Percentiles rank a stretch among this genome's conserved stretches.
phyloP scores from a whole-genome alignment of 2,113 vertebrate species.

The Dolichotis patagonum region DNA sequence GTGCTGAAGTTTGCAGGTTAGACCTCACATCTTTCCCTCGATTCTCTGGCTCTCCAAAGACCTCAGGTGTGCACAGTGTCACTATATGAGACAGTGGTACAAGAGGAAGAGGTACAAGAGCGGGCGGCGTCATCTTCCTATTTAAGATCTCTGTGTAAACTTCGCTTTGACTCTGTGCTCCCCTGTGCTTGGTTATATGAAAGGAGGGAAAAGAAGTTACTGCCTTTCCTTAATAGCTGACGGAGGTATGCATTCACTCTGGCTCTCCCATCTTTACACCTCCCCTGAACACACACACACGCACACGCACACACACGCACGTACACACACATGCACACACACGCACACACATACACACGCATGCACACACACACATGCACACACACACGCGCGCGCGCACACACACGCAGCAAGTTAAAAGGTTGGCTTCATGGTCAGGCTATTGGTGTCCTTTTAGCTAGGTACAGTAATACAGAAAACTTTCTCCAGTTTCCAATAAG shows the following conservation, averaged over 20 bases:
- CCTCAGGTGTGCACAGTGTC: too few species aligned
- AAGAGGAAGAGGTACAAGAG: not conserved
- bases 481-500: not conserved
- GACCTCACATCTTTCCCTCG: not conserved
- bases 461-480: not conserved
- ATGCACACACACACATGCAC: not conserved
- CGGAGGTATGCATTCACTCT: not conserved
- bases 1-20: not conserved
- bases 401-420: not conserved
- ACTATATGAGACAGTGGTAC: too few species aligned
- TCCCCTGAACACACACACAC: not conserved
- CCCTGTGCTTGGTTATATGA: not conserved
- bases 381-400: too few species aligned
- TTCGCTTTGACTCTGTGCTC: not conserved
- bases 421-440: not conserved
- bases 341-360: too few species aligned
- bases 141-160: not conserved
- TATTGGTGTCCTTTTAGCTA: not conserved
- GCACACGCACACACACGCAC: not conserved
- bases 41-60: not conserved
- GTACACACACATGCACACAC: not conserved
- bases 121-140: not conserved
- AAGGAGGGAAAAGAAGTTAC: not conserved
- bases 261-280: not conserved
- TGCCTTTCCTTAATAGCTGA: not conserved